phyloP scores from a whole-genome alignment of 2,888 invertebrate species.

The Scaptomyza cyrtandrae region DNA sequence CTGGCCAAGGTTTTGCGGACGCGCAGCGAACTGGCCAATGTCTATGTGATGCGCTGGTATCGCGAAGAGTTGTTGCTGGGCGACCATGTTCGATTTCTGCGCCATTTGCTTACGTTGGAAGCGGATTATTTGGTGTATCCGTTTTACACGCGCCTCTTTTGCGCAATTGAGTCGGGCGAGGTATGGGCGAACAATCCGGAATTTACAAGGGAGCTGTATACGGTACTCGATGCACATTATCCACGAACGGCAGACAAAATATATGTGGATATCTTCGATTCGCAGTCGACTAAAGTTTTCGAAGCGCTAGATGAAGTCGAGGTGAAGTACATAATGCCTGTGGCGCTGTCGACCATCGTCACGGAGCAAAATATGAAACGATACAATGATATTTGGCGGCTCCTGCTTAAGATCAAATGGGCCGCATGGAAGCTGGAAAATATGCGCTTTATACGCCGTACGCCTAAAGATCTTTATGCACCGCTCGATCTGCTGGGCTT shows the following conservation, averaged over 20 bases:
- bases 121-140: conserved; percentile 85
- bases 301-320: conserved; percentile 80
- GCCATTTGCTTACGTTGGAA: conserved; percentile 85
- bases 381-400: conserved; percentile 85
- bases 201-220: conserved; percentile 85
- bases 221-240: conserved; percentile 85
- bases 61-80: conserved; percentile 85
- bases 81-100: conserved; percentile 85
- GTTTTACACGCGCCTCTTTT: conserved; percentile 85
- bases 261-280: conserved; percentile 68
- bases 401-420: conserved; percentile 86
- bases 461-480: conserved; percentile 63
- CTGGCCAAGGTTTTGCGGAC: conserved; percentile 84
- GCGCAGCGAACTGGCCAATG: conserved; percentile 84
- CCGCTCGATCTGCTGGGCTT: conserved; percentile 78
- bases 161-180: conserved; percentile 85
- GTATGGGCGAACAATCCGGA: conserved; percentile 85
- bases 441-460: conserved; percentile 82
- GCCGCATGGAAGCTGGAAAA: conserved; percentile 86
- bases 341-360: conserved; percentile 78
- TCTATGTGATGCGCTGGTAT: conserved; percentile 85
- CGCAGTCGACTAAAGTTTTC: conserved; percentile 73
- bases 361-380: conserved; percentile 65
- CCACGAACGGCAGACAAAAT: conserved; percentile 76
- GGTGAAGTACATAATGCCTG: conserved; percentile 74